These are phyloP conservation scores for Sinonovacula constricta DNA, from an alignment of 1,140 invertebrate species.

Conservation along the genomic window DNA sequence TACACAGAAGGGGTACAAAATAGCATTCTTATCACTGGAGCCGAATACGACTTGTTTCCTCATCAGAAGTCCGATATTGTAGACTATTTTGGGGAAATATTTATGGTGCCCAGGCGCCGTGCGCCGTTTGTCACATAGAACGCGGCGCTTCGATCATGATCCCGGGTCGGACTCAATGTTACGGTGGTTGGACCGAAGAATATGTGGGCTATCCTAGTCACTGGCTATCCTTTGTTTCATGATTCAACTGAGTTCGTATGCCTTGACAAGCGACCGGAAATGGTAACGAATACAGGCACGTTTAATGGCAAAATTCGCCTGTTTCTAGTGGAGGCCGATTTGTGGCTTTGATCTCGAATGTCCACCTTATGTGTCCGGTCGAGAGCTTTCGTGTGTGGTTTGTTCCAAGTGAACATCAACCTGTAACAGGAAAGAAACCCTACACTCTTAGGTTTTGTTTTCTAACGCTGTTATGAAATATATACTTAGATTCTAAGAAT, in stretches of 20 bases:
- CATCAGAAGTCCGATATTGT: background rate
- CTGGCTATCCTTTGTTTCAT: background rate
- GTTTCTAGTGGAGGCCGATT: background rate
- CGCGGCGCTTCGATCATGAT: background rate
- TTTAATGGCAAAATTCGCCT: background rate
- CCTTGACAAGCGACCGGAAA: background rate
- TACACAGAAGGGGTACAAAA: background rate
- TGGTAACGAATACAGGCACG: background rate
- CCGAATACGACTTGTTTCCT: conserved; percentile 6
- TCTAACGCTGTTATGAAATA: too few relatives aligned
- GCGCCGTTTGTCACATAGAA: background rate
- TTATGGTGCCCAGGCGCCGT: background rate
- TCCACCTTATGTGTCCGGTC: background rate
- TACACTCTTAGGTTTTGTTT: too few relatives aligned
- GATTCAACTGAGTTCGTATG: background rate
- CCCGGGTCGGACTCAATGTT: conserved; percentile 1
- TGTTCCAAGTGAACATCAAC: too few relatives aligned
- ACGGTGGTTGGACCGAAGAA: conserved; percentile 4
- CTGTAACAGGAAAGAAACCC: too few relatives aligned
- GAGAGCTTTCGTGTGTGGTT: background rate
- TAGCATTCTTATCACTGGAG: background rate
- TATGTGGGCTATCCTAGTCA: background rate
- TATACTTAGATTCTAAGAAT: too few relatives aligned
- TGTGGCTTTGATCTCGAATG: background rate
- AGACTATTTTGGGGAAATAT: background rate